phyloP scores from a whole-genome alignment of 1,140 invertebrate genomes.

The Conus ventricosus region DNA sequence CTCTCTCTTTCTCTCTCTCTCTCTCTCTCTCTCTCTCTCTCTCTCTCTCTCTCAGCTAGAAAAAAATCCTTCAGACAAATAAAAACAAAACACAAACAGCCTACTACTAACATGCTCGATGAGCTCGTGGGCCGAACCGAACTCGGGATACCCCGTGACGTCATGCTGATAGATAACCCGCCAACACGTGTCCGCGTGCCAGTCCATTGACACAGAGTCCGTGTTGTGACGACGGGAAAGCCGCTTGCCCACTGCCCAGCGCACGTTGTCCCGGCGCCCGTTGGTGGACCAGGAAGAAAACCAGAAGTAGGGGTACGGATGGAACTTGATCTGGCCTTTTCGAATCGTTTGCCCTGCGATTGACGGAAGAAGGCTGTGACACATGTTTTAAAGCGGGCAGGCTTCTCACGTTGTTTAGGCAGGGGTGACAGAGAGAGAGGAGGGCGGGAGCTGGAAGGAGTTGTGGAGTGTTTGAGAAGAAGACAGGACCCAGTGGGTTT shows the following conservation, averaged over 20 bases:
- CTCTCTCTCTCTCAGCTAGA: too few relatives aligned
- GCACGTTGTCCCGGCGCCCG: constrained; percentile 40
- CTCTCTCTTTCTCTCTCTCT: too few relatives aligned
- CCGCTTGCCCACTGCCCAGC: constrained; percentile 29
- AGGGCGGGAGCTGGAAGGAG: too few relatives aligned
- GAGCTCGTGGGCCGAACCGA: constrained; percentile 29
- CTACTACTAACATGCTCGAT: not conserved
- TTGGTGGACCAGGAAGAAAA: constrained; percentile 44
- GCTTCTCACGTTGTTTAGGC: too few relatives aligned
- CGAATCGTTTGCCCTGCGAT: not conserved
- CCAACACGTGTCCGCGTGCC: constrained; percentile 49
- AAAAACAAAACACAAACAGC: too few relatives aligned
- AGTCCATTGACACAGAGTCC: constrained; percentile 36
- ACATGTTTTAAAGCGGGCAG: too few relatives aligned
- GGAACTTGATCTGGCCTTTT: constrained; percentile 31
- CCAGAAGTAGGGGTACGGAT: constrained; percentile 36
- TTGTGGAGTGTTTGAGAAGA: too few relatives aligned
- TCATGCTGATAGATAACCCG: constrained; percentile 37
- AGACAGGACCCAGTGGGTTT: too few relatives aligned
- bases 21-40: too few relatives aligned
- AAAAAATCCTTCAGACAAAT: too few relatives aligned
- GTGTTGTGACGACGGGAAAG: constrained; percentile 27
- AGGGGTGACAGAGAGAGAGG: too few relatives aligned
- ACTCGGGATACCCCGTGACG: constrained; percentile 22
- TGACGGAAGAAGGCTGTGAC: not conserved